These are phyloP conservation scores for Macquaria australasica DNA, from an alignment of 2,113 vertebrate species.

Conservation along the genomic window DNA sequence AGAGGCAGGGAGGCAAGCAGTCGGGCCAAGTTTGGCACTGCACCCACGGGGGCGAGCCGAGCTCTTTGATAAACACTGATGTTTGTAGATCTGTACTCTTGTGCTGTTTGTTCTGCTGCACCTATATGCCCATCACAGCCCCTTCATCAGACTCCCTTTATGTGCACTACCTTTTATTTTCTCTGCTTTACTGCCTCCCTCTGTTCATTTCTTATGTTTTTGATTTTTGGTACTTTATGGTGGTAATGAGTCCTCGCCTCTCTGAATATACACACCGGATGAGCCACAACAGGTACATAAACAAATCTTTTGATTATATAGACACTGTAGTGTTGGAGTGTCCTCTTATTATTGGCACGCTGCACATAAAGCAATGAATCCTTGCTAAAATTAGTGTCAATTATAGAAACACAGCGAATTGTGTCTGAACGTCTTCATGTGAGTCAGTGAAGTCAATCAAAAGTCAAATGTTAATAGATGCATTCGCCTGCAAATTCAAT, in stretches of 20 bases:
- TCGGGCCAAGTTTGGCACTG: slow-evolving; percentile 29
- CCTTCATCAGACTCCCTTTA: slow-evolving; percentile 33
- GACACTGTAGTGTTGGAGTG: background rate
- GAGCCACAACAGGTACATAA: slow-evolving; percentile 46
- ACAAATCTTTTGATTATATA: slow-evolving; percentile 57
- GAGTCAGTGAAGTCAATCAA: slow-evolving; percentile 33
- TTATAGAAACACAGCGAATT: slow-evolving; percentile 21
- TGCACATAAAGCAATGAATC: slow-evolving; percentile 3
- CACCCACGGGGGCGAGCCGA: background rate
- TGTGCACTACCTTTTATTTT: slow-evolving; percentile 37
- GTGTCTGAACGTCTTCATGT: slow-evolving; percentile 8
- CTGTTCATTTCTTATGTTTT: slow-evolving; percentile 37
- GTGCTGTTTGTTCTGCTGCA: slow-evolving; percentile 55
- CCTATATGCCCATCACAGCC: slow-evolving; percentile 23
- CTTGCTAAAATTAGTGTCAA: background rate
- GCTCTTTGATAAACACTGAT: slow-evolving; percentile 63
- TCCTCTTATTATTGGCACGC: slow-evolving; percentile 5
- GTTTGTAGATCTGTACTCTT: slow-evolving; percentile 55
- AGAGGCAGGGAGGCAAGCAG: slow-evolving; percentile 15
- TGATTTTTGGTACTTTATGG: slow-evolving; percentile 61
- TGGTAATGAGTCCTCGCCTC: slow-evolving; percentile 63
- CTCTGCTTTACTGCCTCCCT: slow-evolving; percentile 34
- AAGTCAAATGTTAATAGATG: slow-evolving; percentile 54
- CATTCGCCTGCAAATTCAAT: slow-evolving; percentile 39
- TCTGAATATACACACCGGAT: slow-evolving; percentile 20